These are phyloP conservation scores for Drosophila ustulata DNA, from an alignment of 2,888 invertebrate species.

Conservation along the genomic window DNA sequence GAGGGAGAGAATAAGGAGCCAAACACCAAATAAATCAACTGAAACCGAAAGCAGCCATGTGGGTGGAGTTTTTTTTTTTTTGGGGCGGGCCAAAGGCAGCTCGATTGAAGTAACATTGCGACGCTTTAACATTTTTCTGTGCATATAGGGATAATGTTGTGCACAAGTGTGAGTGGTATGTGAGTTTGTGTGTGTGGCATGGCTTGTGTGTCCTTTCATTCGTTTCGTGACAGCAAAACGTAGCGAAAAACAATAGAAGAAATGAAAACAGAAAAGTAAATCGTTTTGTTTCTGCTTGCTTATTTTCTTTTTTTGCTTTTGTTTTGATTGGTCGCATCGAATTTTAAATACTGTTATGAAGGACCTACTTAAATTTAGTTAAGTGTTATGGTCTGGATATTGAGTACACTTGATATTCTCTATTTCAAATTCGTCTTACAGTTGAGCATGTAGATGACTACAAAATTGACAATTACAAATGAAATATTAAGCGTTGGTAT, in stretches of 20 bases:
- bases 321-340: constrained; percentile 6
- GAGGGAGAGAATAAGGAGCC: constrained; percentile 35
- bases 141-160: constrained; percentile 28
- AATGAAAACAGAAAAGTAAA: constrained; percentile 37
- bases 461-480: too few relatives aligned
- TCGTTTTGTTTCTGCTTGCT: constrained; percentile 26
- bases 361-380: constrained; percentile 12
- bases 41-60: constrained; percentile 63
- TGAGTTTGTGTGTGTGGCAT: constrained; percentile 22
- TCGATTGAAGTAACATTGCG: constrained; percentile 48
- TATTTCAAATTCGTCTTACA: background rate
- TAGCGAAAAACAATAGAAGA: constrained; percentile 46
- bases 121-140: constrained; percentile 56
- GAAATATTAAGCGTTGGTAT: too few relatives aligned
- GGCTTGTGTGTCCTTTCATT: constrained; percentile 43
- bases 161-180: constrained; percentile 25
- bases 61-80: constrained; percentile 22
- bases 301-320: background rate
- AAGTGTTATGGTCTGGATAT: background rate
- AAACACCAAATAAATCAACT: constrained; percentile 73
- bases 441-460: too few relatives aligned
- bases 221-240: constrained; percentile 66
- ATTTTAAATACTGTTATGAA: constrained; percentile 33
- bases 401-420: background rate
- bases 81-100: background rate